Base-by-base conservation (phyloP, 2,797 vertebrate genomes). In the Nyctalus aviator region DNA sequence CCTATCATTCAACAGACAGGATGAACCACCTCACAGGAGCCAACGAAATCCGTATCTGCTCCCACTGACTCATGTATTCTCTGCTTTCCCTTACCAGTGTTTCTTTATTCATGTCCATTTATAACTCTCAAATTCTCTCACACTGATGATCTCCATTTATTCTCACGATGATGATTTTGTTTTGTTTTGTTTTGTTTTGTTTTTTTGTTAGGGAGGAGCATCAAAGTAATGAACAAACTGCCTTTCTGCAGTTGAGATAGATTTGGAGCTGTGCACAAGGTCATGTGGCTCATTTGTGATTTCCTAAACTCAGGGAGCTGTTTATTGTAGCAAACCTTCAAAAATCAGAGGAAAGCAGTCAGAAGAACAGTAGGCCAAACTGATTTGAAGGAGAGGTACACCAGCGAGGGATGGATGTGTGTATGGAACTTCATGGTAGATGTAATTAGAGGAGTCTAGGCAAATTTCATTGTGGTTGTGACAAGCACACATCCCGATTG, bases 401-500 rank as follows among this genome's bases (percentile, higher is more conserved):
- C 7, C 2, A 15, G n/a, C 0, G 41, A 18, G 72, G 50, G 27
- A 23, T 10, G 59, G 72, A 12, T 25, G 11, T 2, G 5, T 1
- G 8, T 0, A 10, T 0, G 15, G 35, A 23, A 50, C 48, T 72
- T 81, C 7, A 53, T 17, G 23, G 27, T 25, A 27, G 20, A 25
- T 20, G 3, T 6, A 18, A 32, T 30, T 18, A 79, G 20, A 44
- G 72, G 30, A 55, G 9, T 5, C 17, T 20, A 57, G 18, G 50
- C 3, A 11, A 9, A 30, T 13, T 81, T 25, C 71, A 32, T 35
- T 11, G 7, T 23, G 11, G 5, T 30, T 17, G 13, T 10, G 21
- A 55, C 27, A 21, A 30, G 23, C 4, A 0, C 6, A 30, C 12
- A 44, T 48, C 27, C 3, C 0, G 0, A 23, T 18, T 46, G 6